Conservation (phyloP, 2,888 invertebrate genomes). For the Caenorhabditis sp. region DNA sequence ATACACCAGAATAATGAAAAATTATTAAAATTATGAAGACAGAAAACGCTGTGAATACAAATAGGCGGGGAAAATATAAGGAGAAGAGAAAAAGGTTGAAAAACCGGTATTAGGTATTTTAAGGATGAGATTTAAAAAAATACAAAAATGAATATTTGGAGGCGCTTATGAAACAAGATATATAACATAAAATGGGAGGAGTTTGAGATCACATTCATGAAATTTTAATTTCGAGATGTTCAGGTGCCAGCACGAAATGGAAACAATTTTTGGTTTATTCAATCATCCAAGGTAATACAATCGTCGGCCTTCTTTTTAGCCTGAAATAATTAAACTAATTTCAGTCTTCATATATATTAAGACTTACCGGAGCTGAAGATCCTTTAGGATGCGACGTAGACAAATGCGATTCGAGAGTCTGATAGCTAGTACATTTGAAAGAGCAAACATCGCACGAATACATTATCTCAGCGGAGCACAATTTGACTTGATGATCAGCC, state of each 20-base stretch:
- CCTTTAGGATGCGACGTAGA: conserved; percentile 62
- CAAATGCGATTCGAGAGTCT: conserved; percentile 65
- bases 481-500: conserved; percentile 65
- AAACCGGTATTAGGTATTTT: background rate
- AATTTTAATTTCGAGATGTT: background rate
- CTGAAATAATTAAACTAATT: conserved; percentile 1
- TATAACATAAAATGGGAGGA: background rate
- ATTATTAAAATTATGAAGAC: background rate
- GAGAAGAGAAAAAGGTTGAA: background rate
- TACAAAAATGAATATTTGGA: background rate
- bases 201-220: background rate
- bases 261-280: background rate
- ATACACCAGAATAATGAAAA: background rate
- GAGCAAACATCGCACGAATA: conserved; percentile 64
- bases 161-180: background rate
- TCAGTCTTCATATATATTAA: background rate
- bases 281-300: conserved; percentile 56
- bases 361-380: conserved; percentile 3
- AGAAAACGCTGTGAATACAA: background rate
- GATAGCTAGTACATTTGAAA: conserved; percentile 63
- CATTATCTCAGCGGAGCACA: conserved; percentile 70
- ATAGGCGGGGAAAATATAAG: background rate
- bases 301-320: conserved; percentile 38
- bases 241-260: background rate
- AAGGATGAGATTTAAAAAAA: background rate